Conservation (phyloP, 1,140 invertebrate species). For the Charaxes varanes region DNA sequence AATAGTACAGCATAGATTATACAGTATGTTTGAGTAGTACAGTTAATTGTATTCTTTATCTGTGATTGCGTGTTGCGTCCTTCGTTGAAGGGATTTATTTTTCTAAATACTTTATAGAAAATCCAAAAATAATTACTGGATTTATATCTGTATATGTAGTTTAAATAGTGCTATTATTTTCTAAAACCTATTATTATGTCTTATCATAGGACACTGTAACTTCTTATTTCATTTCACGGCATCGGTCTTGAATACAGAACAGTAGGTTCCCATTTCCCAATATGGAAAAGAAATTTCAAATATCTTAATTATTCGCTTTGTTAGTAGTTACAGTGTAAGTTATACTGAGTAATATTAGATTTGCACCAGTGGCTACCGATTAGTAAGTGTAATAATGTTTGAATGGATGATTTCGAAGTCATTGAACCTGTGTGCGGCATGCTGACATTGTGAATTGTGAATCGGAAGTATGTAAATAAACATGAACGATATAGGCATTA, state of each 20-base stretch:
- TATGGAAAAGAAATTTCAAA: constrained; percentile 55
- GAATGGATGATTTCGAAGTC: constrained; percentile 44
- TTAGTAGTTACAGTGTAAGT: constrained; percentile 4
- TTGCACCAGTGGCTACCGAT: constrained; percentile 11
- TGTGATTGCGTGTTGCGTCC: constrained; percentile 62
- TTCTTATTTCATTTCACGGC: constrained; percentile 53
- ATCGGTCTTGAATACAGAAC: constrained; percentile 38
- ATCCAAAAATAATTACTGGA: constrained; percentile 7
- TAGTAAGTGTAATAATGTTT: constrained; percentile 30
- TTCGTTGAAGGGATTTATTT: constrained; percentile 43
- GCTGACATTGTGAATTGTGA: constrained; percentile 52
- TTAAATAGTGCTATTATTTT: too few species aligned
- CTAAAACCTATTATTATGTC: too few species aligned
- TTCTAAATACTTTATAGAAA: constrained; percentile 21
- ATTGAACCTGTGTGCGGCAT: constrained; percentile 51
- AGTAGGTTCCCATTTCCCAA: constrained; percentile 41
- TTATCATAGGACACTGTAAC: too few species aligned
- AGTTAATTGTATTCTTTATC: constrained; percentile 21
- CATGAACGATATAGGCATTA: constrained; percentile 71
- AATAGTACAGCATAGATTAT: background rate
- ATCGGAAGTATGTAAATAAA: constrained; percentile 72
- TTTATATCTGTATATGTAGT: too few species aligned
- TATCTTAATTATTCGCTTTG: constrained; percentile 26
- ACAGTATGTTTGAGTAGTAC: background rate
- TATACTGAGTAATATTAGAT: constrained; percentile 6